phyloP scores from a whole-genome alignment of 2,113 vertebrate species.

The Hoplias malabaricus region DNA sequence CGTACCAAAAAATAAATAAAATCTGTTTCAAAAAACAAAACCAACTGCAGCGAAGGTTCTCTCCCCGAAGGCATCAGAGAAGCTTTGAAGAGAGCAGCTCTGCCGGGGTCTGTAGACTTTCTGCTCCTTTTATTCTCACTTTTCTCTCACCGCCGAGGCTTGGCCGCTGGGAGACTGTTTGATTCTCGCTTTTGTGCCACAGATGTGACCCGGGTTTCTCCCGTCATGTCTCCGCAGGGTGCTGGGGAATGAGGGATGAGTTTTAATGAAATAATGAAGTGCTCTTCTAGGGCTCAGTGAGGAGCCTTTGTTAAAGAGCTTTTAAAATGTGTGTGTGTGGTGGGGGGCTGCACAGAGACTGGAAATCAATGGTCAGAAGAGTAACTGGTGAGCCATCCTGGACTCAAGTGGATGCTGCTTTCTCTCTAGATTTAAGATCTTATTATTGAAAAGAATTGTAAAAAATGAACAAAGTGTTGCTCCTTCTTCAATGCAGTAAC shows the following conservation, averaged over 20 bases:
- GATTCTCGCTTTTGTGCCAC: constrained; percentile 60
- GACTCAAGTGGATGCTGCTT: neutral
- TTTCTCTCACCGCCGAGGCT: constrained; percentile 21
- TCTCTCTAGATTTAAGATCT: too few species aligned
- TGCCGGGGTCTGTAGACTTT: constrained; percentile 45
- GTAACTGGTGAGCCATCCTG: neutral
- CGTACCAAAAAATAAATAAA: constrained; percentile 19
- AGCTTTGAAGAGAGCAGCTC: constrained; percentile 59
- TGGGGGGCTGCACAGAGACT: neutral
- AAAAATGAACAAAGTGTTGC: neutral
- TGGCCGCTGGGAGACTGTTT: constrained; percentile 52
- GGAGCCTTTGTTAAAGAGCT: constrained; percentile 26
- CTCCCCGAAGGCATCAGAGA: constrained; percentile 46
- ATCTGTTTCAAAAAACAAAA: constrained; percentile 57
- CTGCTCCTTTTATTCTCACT: constrained; percentile 33
- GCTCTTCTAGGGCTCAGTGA: constrained; percentile 35
- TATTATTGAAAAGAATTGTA: neutral
- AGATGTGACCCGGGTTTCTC: constrained; percentile 64
- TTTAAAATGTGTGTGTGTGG: constrained; percentile 15
- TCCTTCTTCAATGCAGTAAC: neutral
- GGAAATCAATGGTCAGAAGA: neutral
- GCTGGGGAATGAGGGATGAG: constrained; percentile 63
- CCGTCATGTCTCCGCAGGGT: constrained; percentile 59
- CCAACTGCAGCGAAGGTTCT: too few species aligned
- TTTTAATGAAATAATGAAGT: constrained; percentile 61